Evolutionary conservation across 2,888 invertebrate species (phyloP).

Genomic region (Zootermopsis nevadensis): DNA sequence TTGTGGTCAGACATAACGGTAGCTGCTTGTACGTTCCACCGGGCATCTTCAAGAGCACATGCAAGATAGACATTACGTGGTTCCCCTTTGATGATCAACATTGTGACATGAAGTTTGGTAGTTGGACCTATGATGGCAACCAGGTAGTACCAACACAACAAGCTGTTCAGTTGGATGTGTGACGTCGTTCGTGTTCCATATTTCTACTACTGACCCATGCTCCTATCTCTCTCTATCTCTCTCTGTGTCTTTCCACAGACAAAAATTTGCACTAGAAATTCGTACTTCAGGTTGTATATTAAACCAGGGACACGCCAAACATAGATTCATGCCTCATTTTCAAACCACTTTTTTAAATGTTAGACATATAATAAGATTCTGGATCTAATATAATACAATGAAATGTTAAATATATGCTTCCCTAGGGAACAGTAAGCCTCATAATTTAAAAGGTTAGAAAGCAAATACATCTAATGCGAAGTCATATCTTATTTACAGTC

Average conservation of each 20-base stretch:
- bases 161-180: conserved; percentile 37
- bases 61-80: conserved; percentile 99
- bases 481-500: too few species aligned
- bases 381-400: too few species aligned
- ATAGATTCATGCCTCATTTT: background rate
- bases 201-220: background rate
- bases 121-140: conserved; percentile 99
- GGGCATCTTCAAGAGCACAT: conserved; percentile 99
- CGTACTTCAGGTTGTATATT: background rate
- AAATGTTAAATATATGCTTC: too few species aligned
- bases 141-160: conserved; percentile 72
- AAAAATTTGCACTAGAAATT: background rate
- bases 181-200: conserved; percentile 30
- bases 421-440: too few species aligned
- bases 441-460: too few species aligned
- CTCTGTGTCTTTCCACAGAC: background rate
- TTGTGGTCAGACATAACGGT: conserved; percentile 98
- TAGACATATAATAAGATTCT: background rate
- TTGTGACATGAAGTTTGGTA: conserved; percentile 99
- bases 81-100: conserved; percentile 99
- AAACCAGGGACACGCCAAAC: background rate
- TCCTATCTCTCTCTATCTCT: background rate
- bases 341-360: background rate
- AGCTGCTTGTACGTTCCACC: conserved; percentile 99
- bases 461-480: too few species aligned